Conservation (phyloP, 2,888 invertebrate species). For the Agriopis aurantiaria region DNA sequence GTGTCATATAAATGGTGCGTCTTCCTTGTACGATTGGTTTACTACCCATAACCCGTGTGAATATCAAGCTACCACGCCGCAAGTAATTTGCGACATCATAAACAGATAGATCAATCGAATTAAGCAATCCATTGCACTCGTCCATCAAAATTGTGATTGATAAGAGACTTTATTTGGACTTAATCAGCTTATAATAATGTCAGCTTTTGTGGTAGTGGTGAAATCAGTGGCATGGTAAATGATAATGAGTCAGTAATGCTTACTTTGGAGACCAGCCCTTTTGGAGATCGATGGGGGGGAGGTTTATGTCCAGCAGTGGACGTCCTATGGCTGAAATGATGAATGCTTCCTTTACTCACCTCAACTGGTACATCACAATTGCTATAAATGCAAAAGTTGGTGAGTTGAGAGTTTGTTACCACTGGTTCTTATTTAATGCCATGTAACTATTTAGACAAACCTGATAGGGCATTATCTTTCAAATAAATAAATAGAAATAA, state of each 20-base stretch:
- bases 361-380: not conserved
- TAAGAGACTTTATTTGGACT: not conserved
- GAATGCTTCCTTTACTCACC: not conserved
- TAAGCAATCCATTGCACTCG: constrained; percentile 11
- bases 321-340: no score
- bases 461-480: no score
- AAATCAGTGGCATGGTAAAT: not conserved
- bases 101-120: constrained; percentile 3
- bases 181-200: constrained; percentile 9
- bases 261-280: no score
- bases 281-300: no score
- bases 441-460: no score
- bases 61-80: not conserved
- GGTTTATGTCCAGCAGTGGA: no score
- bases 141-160: constrained; percentile 3
- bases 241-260: not conserved
- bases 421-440: not conserved
- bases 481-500: no score
- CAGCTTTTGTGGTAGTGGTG: constrained; percentile 4
- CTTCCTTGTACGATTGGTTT: no score
- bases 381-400: no score
- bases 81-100: constrained; percentile 3
- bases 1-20: no score
- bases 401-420: no score
- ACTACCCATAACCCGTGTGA: no score